Evolutionary conservation across 1,140 invertebrate species (phyloP).

Genomic region (Aporrectodea caliginosa): DNA sequence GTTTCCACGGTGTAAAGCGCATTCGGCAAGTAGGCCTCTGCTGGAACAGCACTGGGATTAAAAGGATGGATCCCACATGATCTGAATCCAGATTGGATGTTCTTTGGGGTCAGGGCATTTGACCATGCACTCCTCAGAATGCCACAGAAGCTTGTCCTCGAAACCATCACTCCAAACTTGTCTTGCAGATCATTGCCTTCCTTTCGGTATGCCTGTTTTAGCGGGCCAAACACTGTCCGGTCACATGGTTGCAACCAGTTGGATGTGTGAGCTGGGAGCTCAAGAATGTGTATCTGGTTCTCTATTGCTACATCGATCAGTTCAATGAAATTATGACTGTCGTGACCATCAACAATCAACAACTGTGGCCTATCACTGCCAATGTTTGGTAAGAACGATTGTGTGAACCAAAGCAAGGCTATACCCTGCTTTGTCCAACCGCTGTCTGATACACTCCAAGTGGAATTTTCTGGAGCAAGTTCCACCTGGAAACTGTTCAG

Average conservation of each 20-base stretch:
- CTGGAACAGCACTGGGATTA: background rate
- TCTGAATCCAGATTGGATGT: background rate
- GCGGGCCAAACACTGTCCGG: slow-evolving; percentile 35
- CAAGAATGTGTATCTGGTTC: slow-evolving; percentile 35
- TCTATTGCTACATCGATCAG: slow-evolving; percentile 23
- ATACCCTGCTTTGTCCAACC: slow-evolving; percentile 23
- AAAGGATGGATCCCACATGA: background rate
- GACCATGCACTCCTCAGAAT: background rate
- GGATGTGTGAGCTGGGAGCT: slow-evolving; percentile 40
- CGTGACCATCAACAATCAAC: too few species aligned
- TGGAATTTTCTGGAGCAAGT: background rate
- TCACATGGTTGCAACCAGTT: slow-evolving; percentile 38
- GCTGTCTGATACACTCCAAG: slow-evolving; percentile 8
- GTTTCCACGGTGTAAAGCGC: too few species aligned
- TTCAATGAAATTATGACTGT: background rate
- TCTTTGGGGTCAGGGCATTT: background rate
- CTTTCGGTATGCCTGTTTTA: slow-evolving; percentile 34
- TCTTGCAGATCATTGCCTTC: background rate
- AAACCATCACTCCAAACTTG: background rate
- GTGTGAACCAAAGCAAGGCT: background rate
- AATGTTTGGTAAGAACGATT: slow-evolving; percentile 4
- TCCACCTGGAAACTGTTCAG: slow-evolving; percentile 1
- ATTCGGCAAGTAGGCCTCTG: background rate
- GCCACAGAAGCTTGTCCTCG: background rate
- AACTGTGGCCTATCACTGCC: slow-evolving; percentile 4